Evolutionary conservation across 2,113 vertebrate genomes (phyloP).

Genomic region (Triplophysa siluroides): DNA sequence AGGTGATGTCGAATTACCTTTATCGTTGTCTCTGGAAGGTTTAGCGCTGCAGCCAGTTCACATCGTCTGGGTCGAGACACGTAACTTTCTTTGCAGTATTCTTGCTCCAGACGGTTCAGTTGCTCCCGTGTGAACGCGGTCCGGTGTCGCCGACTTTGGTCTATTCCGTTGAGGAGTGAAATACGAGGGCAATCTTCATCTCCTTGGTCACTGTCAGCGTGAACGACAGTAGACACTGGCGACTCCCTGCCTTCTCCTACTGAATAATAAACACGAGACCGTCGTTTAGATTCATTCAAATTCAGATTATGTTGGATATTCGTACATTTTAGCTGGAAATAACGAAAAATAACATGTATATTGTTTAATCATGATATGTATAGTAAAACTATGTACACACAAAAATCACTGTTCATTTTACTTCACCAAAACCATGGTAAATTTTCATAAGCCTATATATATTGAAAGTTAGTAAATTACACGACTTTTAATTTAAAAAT

Average conservation of each 20-base stretch:
- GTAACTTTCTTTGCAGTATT: constrained; percentile 71
- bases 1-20: constrained; percentile 58
- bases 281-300: not conserved
- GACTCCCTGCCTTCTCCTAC: constrained; percentile 64
- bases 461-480: no score
- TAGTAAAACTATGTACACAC: no score
- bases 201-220: constrained; percentile 48
- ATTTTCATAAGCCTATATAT: no score
- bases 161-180: constrained; percentile 56
- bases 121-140: constrained; percentile 70
- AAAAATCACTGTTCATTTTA: not conserved
- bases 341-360: no score
- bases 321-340: no score
- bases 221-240: constrained; percentile 46
- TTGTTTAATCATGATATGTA: no score
- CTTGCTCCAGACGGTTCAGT: constrained; percentile 67
- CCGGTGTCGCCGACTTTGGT: constrained; percentile 69
- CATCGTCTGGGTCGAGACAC: constrained; percentile 69
- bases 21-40: constrained; percentile 67
- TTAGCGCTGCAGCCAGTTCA: constrained; percentile 68
- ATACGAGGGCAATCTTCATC: constrained; percentile 59
- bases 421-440: no score
- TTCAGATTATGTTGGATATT: not conserved
- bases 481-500: no score
- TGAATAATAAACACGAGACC: constrained; percentile 42